Base-by-base conservation (phyloP, 1,140 invertebrate species). In the Maconellicoccus hirsutus region DNA sequence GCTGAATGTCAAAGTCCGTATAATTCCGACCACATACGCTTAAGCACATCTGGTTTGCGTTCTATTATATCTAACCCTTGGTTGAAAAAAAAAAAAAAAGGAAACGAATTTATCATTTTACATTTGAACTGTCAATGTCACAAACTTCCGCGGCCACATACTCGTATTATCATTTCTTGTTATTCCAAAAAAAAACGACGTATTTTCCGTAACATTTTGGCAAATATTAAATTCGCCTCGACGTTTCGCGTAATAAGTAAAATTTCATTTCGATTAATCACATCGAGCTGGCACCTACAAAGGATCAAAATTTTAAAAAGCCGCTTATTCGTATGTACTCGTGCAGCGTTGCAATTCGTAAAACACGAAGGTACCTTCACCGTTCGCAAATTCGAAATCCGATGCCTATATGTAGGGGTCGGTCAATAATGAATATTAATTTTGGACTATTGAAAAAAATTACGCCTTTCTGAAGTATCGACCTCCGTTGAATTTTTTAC, bases 101-200 rank as follows among this genome's bases (percentile, higher is more conserved):
- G 42, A 52, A 52, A 52, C 42, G 42, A 52, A 52, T 52, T 52
- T 52, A 52, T 52, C 42, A 52, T 52, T 52, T 52, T 52, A 52
- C 42, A 52, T 52, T 52, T 52, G 42, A 52, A 52, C 42, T 52
- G 42, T 52, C 42, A 52, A 52, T 52, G 42, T 52, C 42, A 52
- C 42, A 19, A 52, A 52, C 42, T 52, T 52, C 42, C 42, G 6
- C 16, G 42, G 42, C 42, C 42, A 19, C 42, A 52, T 52, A n/a
- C n/a, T n/a, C n/a, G n/a, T n/a, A 52, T 16, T 52, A 52, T 52
- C 42, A 52, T 52, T 52, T 52, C 42, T 52, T 19, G 12, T 14
- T 52, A 52, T 7, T 19, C 10, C n/a, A 3, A 14, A 52, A 52
- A 52, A 52, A 52, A 8, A 3, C n/a, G 42, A 52, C 42, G 16